Conservation (phyloP, 1,140 invertebrate species). For the Plectrocnemia conspersa region DNA sequence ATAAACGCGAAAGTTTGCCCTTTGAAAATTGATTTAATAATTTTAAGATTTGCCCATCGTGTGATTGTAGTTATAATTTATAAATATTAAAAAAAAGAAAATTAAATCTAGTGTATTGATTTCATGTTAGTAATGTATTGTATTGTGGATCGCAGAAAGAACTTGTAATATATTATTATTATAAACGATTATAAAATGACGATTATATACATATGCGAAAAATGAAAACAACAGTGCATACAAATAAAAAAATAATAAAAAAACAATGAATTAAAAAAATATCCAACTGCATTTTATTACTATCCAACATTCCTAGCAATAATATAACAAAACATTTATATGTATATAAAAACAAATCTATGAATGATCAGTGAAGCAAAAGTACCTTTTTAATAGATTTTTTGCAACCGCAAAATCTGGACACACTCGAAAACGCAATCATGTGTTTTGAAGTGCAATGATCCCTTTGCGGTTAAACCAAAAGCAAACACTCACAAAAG, state of each 20-base stretch:
- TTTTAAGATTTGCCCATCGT: conserved; percentile 36
- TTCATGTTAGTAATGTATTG: conserved; percentile 34
- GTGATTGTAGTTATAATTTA: conserved; percentile 37
- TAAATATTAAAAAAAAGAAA: conserved; percentile 29
- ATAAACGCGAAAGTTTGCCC: conserved; percentile 5
- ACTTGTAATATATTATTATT: conserved; percentile 29
- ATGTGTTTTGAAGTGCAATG: too few species aligned
- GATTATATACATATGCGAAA: conserved; percentile 24
- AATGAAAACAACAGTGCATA: conserved; percentile 32
- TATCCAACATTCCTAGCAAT: neutral
- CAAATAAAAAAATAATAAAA: conserved; percentile 36
- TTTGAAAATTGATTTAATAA: conserved; percentile 17
- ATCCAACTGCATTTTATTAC: too few species aligned
- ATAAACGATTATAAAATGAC: conserved; percentile 31
- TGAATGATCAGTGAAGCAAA: neutral
- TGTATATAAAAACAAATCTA: neutral
- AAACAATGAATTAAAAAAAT: conserved; percentile 27
- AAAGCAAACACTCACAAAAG: too few species aligned
- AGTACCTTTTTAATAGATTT: neutral
- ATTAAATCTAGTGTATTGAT: conserved; percentile 31
- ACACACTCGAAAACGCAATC: too few species aligned
- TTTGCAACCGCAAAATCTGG: too few species aligned
- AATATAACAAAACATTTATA: neutral
- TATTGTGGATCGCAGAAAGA: conserved; percentile 29
- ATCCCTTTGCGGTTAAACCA: too few species aligned